Conservation (phyloP, 2,797 vertebrate genomes). For the Anableps anableps region DNA sequence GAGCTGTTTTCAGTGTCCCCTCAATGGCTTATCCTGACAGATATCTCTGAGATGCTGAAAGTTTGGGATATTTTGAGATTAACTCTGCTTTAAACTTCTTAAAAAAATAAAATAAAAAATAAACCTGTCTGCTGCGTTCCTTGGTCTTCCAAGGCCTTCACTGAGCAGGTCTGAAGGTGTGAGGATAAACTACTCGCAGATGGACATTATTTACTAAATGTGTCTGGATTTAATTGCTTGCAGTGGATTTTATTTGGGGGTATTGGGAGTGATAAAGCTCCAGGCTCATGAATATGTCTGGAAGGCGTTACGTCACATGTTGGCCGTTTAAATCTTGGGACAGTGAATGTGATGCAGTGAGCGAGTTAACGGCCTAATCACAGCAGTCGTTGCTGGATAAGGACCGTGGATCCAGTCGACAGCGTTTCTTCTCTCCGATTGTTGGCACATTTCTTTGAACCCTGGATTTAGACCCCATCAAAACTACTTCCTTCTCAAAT, state of each 20-base stretch:
- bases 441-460: neutral
- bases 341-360: neutral
- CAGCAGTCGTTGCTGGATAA: neutral
- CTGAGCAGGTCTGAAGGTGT: neutral
- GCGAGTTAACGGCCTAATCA: neutral
- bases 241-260: neutral
- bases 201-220: neutral
- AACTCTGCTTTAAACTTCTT: too few relatives aligned
- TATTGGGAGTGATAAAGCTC: neutral
- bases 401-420: neutral
- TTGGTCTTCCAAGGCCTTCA: too few relatives aligned
- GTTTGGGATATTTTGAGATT: too few relatives aligned
- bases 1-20: neutral
- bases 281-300: neutral
- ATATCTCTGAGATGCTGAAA: too few relatives aligned
- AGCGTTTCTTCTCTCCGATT: neutral
- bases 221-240: neutral
- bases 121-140: too few relatives aligned
- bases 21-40: too few relatives aligned
- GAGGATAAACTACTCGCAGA: neutral
- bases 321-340: neutral
- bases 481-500: neutral
- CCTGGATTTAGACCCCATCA: neutral
- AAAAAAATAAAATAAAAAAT: too few relatives aligned
- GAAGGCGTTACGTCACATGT: neutral